A percentile compares a stretch with the other conserved stretches of the same genome.
These are phyloP conservation scores for Drosophila quasianomalipes DNA, from an alignment of 2,888 invertebrate genomes.

Conservation along the genomic window DNA sequence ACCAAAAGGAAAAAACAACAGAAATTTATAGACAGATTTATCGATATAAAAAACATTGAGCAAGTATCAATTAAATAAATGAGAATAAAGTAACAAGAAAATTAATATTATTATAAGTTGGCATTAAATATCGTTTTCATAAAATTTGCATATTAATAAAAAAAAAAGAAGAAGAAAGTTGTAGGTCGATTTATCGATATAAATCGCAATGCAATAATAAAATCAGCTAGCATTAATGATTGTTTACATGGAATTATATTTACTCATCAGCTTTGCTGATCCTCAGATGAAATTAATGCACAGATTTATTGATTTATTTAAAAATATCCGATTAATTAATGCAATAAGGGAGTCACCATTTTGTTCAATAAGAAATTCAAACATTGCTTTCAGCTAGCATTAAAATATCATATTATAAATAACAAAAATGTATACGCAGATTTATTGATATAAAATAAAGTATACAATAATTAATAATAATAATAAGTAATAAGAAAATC, in stretches of 20 bases:
- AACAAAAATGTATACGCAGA: neutral
- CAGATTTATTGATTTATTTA: neutral
- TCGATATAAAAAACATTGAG: neutral
- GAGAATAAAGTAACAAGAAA: neutral
- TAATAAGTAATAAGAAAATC: neutral
- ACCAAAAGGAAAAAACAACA: neutral
- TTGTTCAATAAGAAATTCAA: neutral
- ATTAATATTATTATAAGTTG: neutral
- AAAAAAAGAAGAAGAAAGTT: neutral
- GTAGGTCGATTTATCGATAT: neutral
- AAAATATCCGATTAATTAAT: neutral
- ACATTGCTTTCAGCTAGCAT: neutral
- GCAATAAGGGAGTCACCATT: neutral
- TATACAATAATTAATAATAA: neutral
- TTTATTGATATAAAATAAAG: neutral
- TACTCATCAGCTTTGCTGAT: neutral
- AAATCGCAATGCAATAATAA: too few species aligned
- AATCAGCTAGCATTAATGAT: neutral
- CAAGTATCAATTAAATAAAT: neutral
- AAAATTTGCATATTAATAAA: neutral
- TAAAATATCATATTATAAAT: neutral
- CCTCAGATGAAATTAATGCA: neutral
- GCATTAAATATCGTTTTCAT: neutral
- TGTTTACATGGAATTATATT: too few species aligned
- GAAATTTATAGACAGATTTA: slow-evolving; percentile 1